Base-by-base conservation (phyloP, 2,888 invertebrate genomes). In the Meganola albula region DNA sequence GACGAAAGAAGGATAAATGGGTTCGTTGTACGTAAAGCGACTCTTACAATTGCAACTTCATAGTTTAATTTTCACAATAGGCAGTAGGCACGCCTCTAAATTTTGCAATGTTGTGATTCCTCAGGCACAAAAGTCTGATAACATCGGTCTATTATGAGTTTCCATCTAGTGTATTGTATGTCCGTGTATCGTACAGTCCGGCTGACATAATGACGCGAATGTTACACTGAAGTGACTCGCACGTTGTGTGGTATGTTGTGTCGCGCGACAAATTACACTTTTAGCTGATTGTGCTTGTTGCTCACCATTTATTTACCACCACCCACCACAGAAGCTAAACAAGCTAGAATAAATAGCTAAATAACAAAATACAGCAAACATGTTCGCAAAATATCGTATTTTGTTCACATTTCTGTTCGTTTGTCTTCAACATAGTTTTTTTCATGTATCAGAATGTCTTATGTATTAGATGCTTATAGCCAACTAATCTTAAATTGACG, bases 231-330 rank as follows among this genome's bases (percentile, higher is more conserved):
- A 42, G 32, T 35, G 37, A 31, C 31, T 38, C 30, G 37, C 32
- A 27, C 24, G 13, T 36, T 47, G 34, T 30, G 51, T 42, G n/a
- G n/a, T n/a, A n/a, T n/a, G n/a, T n/a, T n/a, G n/a, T n/a, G n/a
- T n/a, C n/a, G n/a, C 26, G 35, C 24, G 14, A 37, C 48, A 47
- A 51, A 48, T 48, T 43, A 51, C 51, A 47, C 43, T 47, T 50
- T 48, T 42, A 47, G 43, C 43, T 31, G 51, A 48, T 51, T 51
- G 37, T 51, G 48, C 47, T 34, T 43, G 39, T 37, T 30, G 24
- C 34, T 31, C 20, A 5, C 20, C 3, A 2, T 20, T 7, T 20
- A n/a, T 20, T 20, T n/a, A 7, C 20, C 3, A n/a, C n/a, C n/a
- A n/a, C n/a, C n/a, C n/a, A n/a, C n/a, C n/a, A n/a, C n/a, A n/a